Evolutionary conservation across 2,113 vertebrate species (phyloP).

Genomic region (Ammodytes marinus): DNA sequence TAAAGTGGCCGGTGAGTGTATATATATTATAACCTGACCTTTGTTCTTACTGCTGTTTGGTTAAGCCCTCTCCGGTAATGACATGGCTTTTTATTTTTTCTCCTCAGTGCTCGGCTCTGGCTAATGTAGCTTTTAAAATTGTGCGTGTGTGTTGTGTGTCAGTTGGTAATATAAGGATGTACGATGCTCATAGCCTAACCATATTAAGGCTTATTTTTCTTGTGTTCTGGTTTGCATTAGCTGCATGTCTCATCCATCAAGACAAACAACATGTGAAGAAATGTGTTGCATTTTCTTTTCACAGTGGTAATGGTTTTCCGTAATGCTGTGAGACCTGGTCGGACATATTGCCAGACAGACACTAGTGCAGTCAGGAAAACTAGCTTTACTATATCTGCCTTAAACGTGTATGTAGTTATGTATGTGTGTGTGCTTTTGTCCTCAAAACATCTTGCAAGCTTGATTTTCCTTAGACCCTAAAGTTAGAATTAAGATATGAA

Average conservation of each 20-base stretch:
- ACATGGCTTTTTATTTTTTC: background rate
- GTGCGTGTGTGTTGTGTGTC: background rate
- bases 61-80: constrained; percentile 20
- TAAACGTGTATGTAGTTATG: background rate
- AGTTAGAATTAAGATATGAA: background rate
- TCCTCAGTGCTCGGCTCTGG: constrained; percentile 54
- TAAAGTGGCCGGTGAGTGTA: constrained; percentile 25
- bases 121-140: constrained; percentile 68
- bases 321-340: constrained; percentile 5
- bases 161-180: constrained; percentile 25
- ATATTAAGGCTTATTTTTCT: constrained; percentile 65
- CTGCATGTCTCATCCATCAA: constrained; percentile 61
- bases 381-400: background rate
- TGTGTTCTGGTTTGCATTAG: constrained; percentile 78
- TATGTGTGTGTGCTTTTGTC: background rate
- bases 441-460: background rate
- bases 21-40: constrained; percentile 54
- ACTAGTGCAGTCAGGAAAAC: no score
- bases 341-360: background rate
- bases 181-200: constrained; percentile 55
- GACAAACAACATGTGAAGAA: constrained; percentile 37
- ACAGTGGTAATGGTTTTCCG: constrained; percentile 25
- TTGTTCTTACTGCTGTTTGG: constrained; percentile 40
- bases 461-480: background rate
- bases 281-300: constrained; percentile 19